Conservation (phyloP, 1,140 invertebrate species). For the Artemia franciscana region DNA sequence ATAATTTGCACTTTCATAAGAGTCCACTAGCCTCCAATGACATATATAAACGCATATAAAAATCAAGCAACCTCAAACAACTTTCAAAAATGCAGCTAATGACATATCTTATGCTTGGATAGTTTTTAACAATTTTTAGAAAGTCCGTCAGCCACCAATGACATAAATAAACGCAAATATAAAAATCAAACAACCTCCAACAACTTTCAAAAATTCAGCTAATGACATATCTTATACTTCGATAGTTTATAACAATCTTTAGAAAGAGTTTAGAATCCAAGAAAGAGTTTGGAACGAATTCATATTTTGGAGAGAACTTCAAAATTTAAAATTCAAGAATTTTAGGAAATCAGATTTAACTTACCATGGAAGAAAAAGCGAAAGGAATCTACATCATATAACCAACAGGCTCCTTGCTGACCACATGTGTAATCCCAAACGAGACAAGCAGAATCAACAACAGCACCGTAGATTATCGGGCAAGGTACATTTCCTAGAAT, state of each 20-base stretch:
- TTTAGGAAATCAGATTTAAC: slow-evolving; percentile 7
- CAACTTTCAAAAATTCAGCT: no score
- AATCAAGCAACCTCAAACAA: no score
- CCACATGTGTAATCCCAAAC: slow-evolving; percentile 62
- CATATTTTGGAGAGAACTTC: neutral
- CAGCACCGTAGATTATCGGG: slow-evolving; percentile 70
- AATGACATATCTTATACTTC: neutral
- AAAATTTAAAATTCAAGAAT: neutral
- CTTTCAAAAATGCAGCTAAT: no score
- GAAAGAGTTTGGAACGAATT: neutral
- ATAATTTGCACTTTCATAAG: no score
- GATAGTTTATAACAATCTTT: neutral
- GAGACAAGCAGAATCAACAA: slow-evolving; percentile 71
- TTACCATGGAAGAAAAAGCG: slow-evolving; percentile 63
- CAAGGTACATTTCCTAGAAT: slow-evolving; percentile 58
- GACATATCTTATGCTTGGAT: no score
- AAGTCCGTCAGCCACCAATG: no score
- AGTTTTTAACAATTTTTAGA: no score
- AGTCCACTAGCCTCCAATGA: no score
- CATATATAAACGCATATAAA: no score
- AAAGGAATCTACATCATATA: slow-evolving; percentile 60
- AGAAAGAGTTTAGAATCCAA: neutral
- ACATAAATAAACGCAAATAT: neutral
- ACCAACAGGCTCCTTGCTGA: slow-evolving; percentile 49
- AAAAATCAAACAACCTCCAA: neutral